Evolutionary conservation across 2,888 invertebrate genomes (phyloP), one percentile per base, ranked within the genome.

Genomic region (Mesopsocus fuscifrons): DNA sequence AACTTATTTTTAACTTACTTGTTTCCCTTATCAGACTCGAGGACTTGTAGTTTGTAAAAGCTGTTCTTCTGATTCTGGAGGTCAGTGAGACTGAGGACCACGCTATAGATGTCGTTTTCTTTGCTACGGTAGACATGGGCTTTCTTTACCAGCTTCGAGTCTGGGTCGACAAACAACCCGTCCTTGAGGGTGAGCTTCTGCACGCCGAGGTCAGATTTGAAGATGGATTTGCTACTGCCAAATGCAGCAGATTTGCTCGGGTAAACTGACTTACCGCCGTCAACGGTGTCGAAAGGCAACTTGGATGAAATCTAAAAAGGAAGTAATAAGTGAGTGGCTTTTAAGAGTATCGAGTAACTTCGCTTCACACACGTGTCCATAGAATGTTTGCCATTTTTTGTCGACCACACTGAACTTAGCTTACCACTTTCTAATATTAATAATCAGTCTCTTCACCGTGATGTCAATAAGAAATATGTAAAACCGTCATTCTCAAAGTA

Each of bases 81-180:
- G 58, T 97, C 92, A 0, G 89, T 88, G 49, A 77, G 61, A 9
- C 83, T 81, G 3, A 97, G 70, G 1, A 88, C 81, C 21, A 69
- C 77, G n/a, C 74, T 80, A 59, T 76, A 91, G 50, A 78, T 73
- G 20, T 67, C 68, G 23, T 69, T 66, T 1, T 64, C 57, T 0
- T 56, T 55, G 47, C 64, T 59, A 42, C 66, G 65, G 58, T 78
- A 80, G 18, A 94, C 83, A 61, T 92, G 91, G 0, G 87, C 80
- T 2, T 60, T 59, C 52, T 84, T 73, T 45, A 76, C 79, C 8
- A 91, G 58, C 0, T 74, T 77, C 16, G 87, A 88, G 30, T 85
- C 88, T 0, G 94, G 91, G 63, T 98, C 97, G 1, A 98, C 92
- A 1, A 85, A 87, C 1, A 78, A 74, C 1, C 94, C 95, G 43